These are phyloP conservation scores for Rhinolophus sinicus DNA, from an alignment of 2,113 vertebrate species.

Conservation along the genomic window DNA sequence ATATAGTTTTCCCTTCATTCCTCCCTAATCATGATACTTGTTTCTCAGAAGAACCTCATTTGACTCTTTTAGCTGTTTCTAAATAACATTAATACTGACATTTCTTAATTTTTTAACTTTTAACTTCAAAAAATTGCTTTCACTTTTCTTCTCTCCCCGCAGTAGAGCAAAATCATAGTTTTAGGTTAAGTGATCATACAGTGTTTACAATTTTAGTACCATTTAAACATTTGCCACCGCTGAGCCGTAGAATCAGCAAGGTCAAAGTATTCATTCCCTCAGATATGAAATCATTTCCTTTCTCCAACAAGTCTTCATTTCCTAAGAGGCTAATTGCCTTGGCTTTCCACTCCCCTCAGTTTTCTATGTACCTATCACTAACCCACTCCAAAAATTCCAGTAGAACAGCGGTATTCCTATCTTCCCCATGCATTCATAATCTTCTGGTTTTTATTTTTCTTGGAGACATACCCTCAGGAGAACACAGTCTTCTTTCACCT, in stretches of 20 bases:
- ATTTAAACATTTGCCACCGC: neutral
- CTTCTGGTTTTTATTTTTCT: neutral
- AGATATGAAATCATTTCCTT: neutral
- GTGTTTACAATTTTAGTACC: neutral
- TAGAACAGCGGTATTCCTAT: neutral
- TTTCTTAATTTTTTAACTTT: neutral
- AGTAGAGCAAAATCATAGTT: neutral
- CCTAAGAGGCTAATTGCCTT: neutral
- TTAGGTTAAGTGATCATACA: neutral
- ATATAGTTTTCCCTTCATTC: neutral
- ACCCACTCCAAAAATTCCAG: neutral
- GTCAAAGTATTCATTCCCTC: neutral
- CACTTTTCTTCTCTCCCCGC: neutral
- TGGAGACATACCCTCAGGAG: neutral
- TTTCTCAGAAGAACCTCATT: neutral
- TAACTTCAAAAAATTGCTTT: neutral
- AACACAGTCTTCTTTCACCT: neutral
- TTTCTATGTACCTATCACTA: neutral
- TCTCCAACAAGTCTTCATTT: neutral
- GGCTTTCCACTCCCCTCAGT: neutral
- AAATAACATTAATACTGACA: neutral
- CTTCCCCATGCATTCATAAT: neutral
- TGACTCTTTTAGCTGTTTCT: neutral
- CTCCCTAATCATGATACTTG: neutral
- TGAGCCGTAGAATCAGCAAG: neutral